A percentile compares a stretch with the other conserved stretches of the same genome.
Evolutionary conservation across 53 echinoderm and acorn worm genomes (phyloP).

Genomic region (Echinometra lucunter): DNA sequence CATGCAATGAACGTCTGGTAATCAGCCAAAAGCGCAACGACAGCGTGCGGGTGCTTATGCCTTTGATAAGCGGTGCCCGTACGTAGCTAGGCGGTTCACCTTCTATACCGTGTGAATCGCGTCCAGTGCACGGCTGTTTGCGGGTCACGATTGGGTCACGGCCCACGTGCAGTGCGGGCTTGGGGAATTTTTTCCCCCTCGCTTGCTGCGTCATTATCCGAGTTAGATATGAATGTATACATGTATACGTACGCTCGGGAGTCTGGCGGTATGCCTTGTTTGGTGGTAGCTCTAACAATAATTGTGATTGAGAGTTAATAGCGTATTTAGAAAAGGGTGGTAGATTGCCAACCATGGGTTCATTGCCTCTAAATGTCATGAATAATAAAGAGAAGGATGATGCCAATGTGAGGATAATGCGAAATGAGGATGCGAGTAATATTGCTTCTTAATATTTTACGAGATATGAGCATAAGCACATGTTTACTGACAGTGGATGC

Average conservation of each 20-base stretch:
- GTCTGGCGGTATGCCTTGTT: background rate
- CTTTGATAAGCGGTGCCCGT: background rate
- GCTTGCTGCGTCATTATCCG: background rate
- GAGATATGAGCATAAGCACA: background rate
- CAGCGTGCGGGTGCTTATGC: conserved; percentile 11
- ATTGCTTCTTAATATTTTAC: conserved; percentile 22
- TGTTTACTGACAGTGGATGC: background rate
- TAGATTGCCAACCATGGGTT: background rate
- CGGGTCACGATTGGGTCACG: conserved; percentile 39
- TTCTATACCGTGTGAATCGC: conserved; percentile 24
- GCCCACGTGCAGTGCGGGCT: conserved; percentile 47
- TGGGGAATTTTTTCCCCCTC: background rate
- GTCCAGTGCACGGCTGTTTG: conserved; percentile 14
- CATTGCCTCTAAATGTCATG: background rate
- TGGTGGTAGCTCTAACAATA: background rate
- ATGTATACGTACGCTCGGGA: background rate
- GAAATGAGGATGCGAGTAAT: background rate
- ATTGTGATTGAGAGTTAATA: conserved; percentile 36
- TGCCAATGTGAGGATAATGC: too few species aligned
- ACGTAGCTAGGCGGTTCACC: conserved; percentile 20
- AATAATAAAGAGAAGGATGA: conserved; percentile 28
- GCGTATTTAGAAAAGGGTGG: background rate
- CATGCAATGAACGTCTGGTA: background rate
- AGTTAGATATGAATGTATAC: conserved; percentile 20
- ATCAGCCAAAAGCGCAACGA: background rate